A percentile compares a stretch with the other conserved stretches of the same genome.
These are phyloP conservation scores for Sebastes elongatus DNA, from an alignment of 2,797 vertebrate species.

Conservation along the genomic window DNA sequence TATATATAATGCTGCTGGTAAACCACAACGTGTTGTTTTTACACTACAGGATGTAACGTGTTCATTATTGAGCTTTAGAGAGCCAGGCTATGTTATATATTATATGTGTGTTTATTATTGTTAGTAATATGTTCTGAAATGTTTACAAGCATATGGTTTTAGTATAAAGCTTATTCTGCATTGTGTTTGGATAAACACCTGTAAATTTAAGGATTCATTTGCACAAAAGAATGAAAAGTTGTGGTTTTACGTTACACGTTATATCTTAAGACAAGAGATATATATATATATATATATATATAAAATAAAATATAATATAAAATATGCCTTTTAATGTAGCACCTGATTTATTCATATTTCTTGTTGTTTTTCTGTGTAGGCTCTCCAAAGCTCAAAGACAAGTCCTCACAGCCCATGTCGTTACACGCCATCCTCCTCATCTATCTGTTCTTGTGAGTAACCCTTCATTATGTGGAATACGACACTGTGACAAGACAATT, in stretches of 20 bases:
- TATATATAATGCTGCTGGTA: not conserved
- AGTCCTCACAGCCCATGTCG: conserved; percentile 75
- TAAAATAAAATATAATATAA: no score
- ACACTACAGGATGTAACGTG: not conserved
- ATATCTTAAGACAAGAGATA: not conserved
- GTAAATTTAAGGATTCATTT: not conserved
- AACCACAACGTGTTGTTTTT: not conserved
- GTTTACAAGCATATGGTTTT: not conserved
- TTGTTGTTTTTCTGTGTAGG: conserved; percentile 64
- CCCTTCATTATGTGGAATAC: not conserved
- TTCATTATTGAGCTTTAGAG: not conserved
- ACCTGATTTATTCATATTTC: not conserved
- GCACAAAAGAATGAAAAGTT: not conserved
- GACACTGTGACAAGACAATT: conserved; percentile 2
- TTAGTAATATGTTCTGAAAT: not conserved
- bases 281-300: no score
- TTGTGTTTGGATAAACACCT: not conserved
- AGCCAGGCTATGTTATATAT: not conserved
- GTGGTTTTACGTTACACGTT: not conserved
- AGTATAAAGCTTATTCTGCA: no score
- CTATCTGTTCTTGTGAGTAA: conserved; percentile 92
- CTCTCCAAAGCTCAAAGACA: conserved; percentile 70
- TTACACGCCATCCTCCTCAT: conserved; percentile 87
- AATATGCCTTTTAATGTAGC: not conserved
- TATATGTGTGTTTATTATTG: not conserved